A percentile compares a stretch with the other conserved stretches of the same genome.
Conservation (phyloP, 2,113 vertebrate species). For the Coptodon rendalli region DNA sequence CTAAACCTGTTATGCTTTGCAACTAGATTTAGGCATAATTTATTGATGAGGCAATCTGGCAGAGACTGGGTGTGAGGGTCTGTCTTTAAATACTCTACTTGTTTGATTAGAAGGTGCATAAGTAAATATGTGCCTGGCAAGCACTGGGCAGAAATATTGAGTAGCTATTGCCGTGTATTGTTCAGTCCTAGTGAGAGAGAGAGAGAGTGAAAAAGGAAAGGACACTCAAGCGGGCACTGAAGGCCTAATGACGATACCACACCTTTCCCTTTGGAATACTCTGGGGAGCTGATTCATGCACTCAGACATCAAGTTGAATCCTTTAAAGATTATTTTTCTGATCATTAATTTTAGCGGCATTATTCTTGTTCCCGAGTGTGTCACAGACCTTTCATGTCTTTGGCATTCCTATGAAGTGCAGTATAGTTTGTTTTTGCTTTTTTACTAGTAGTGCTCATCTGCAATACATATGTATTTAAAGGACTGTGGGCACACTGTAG, state of each 20-base stretch:
- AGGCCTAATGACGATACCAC: background rate
- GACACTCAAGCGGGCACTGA: background rate
- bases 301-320: background rate
- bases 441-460: background rate
- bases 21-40: background rate
- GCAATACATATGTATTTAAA: background rate
- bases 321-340: background rate
- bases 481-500: background rate
- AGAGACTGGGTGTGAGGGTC: background rate
- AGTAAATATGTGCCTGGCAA: background rate
- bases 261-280: background rate
- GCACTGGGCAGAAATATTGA: background rate
- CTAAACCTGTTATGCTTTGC: background rate
- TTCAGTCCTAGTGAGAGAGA: background rate
- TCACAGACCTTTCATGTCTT: background rate
- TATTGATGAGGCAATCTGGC: background rate
- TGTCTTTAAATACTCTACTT: background rate
- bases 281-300: background rate
- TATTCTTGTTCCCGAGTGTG: background rate
- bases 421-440: background rate
- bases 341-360: background rate
- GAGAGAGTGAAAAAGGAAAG: background rate
- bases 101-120: background rate
- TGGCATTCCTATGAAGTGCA: background rate
- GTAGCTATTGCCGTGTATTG: background rate